A percentile compares a stretch with the other conserved stretches of the same genome.
These are phyloP conservation scores for Origma solitaria DNA, from an alignment of 2,113 vertebrate species.

Conservation along the genomic window DNA sequence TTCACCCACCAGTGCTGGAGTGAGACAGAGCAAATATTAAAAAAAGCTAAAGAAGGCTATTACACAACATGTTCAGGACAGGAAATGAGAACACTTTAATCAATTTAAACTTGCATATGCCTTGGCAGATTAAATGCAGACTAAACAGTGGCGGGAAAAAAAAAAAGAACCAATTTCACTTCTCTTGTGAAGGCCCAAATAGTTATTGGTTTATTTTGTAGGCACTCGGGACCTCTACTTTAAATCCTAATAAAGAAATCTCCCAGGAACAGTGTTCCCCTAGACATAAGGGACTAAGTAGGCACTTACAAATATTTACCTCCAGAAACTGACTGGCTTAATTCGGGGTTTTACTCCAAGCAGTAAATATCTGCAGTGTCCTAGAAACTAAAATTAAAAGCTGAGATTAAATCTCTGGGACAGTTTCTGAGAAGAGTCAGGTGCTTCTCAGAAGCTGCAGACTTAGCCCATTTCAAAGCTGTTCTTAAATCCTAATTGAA, in stretches of 20 bases:
- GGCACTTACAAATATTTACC: not conserved
- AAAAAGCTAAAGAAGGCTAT: not conserved
- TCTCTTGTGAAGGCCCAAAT: not conserved
- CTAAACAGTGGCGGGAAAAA: not conserved
- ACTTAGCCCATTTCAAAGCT: not conserved
- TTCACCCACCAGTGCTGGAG: not conserved
- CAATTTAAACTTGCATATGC: not conserved
- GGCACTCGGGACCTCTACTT: not conserved
- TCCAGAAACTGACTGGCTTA: not conserved
- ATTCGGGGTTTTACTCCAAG: not conserved
- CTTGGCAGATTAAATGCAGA: not conserved
- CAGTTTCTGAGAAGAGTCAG: not conserved
- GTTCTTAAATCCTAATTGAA: not conserved
- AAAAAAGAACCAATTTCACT: not conserved
- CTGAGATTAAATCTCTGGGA: not conserved
- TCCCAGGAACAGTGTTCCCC: not conserved
- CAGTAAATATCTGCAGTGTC: not conserved
- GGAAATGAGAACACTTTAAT: conserved; percentile 32
- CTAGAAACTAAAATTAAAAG: conserved; percentile 15
- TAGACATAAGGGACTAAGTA: not conserved
- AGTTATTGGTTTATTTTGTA: not conserved
- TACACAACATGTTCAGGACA: not conserved
- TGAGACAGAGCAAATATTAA: conserved; percentile 8
- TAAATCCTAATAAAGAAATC: not conserved
- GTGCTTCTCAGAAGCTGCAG: not conserved